phyloP scores from a whole-genome alignment of 2,888 invertebrate genomes.

The Ceraclea dissimilis region DNA sequence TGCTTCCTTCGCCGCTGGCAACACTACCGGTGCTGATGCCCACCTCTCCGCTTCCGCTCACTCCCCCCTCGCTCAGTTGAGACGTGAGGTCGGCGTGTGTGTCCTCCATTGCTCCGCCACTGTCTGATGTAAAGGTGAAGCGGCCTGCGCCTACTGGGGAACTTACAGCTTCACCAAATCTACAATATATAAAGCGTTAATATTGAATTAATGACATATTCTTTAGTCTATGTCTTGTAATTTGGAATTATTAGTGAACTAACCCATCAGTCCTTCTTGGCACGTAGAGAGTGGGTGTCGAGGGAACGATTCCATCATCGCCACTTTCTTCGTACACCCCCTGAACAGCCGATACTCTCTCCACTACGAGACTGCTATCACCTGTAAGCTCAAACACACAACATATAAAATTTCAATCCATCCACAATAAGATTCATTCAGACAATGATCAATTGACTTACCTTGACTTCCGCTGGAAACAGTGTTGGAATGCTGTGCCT shows the following conservation, averaged over 20 bases:
- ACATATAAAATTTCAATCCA: not conserved
- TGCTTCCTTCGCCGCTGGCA: not conserved
- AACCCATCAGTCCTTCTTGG: conserved; percentile 73
- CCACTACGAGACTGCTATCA: conserved; percentile 17
- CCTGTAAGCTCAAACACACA: not conserved
- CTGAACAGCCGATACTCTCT: conserved; percentile 27
- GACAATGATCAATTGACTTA: not conserved
- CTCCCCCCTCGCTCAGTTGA: conserved; percentile 31
- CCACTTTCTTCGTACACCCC: conserved; percentile 39
- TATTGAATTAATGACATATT: too few relatives aligned
- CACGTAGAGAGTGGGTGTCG: conserved; percentile 79
- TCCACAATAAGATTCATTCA: not conserved
- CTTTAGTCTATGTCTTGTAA: too few relatives aligned
- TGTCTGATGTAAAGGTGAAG: conserved; percentile 52
- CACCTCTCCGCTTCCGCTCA: not conserved
- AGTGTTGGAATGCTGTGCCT: not conserved
- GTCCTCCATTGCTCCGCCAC: conserved; percentile 65
- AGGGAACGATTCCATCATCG: conserved; percentile 73
- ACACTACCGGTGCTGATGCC: not conserved
- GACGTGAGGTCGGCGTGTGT: conserved; percentile 63
- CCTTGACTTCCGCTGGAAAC: not conserved
- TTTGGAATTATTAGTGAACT: too few relatives aligned
- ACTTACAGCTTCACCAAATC: conserved; percentile 84
- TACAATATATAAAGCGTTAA: conserved; percentile 29
- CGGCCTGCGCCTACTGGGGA: conserved; percentile 70